Evolutionary conservation across 2,888 invertebrate species (phyloP).

Genomic region (Rotaria sp.): DNA sequence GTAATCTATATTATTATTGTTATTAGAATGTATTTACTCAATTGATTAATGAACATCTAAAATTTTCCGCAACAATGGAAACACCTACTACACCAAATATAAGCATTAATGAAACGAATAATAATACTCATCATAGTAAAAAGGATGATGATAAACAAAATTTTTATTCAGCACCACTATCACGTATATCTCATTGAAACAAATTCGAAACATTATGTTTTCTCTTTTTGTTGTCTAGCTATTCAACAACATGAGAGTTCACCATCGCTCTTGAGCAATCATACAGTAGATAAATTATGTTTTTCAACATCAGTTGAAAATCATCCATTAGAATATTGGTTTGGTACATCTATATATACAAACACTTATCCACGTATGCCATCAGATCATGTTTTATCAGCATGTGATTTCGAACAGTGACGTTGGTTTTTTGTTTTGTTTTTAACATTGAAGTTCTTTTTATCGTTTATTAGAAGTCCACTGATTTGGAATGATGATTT

Average conservation of each 20-base stretch:
- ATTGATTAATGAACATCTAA: background rate
- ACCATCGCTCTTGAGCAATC: background rate
- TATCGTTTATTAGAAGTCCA: background rate
- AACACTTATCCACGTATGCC: background rate
- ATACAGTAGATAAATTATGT: too few relatives aligned
- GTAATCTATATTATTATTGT: background rate
- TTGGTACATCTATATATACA: background rate
- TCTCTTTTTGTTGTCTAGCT: background rate
- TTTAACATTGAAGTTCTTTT: background rate
- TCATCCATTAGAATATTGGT: background rate
- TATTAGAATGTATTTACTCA: background rate
- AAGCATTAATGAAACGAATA: background rate
- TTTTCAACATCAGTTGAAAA: background rate
- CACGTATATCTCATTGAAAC: background rate
- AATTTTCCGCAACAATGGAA: background rate
- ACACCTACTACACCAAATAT: background rate
- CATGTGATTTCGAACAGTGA: conserved; percentile 2
- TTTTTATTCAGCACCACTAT: background rate
- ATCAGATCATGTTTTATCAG: background rate
- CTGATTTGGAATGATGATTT: background rate
- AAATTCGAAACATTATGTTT: too few relatives aligned
- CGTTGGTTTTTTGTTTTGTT: background rate
- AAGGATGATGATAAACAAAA: background rate
- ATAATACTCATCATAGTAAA: background rate
- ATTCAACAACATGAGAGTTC: background rate